These are phyloP conservation scores for Philhelius pedissequus DNA, from an alignment of 2,888 invertebrate genomes.

Conservation along the genomic window DNA sequence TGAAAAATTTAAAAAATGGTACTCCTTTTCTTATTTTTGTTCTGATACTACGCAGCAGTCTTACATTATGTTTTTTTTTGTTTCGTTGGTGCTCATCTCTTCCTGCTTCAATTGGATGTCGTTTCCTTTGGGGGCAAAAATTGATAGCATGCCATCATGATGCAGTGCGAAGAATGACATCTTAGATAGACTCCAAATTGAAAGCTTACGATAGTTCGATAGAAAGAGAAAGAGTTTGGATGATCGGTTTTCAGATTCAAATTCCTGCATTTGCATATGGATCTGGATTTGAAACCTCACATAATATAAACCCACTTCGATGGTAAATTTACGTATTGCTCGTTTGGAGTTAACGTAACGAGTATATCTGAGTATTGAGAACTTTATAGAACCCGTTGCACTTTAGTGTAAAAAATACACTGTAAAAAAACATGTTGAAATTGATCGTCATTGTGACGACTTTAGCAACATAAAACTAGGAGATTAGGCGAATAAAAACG, in stretches of 20 bases:
- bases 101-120: slow-evolving; percentile 47
- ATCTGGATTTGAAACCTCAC: slow-evolving; percentile 1
- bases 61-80: neutral
- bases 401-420: slow-evolving; percentile 8
- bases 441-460: slow-evolving; percentile 41
- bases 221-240: neutral
- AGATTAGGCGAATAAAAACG: neutral
- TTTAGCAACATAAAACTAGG: neutral
- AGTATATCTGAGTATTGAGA: neutral
- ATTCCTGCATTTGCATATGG: slow-evolving; percentile 12
- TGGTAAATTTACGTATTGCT: neutral
- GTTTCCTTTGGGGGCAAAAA: slow-evolving; percentile 32
- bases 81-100: neutral
- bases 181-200: slow-evolving; percentile 41
- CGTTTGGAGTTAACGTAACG: neutral
- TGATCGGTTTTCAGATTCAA: slow-evolving; percentile 8
- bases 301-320: neutral
- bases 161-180: slow-evolving; percentile 47
- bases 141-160: slow-evolving; percentile 60
- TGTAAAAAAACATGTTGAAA: slow-evolving; percentile 25
- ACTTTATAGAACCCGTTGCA: slow-evolving; percentile 25
- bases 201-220: neutral
- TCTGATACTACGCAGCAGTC: too few relatives aligned
- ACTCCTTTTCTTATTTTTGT: too few relatives aligned
- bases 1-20: too few relatives aligned